Evolutionary conservation across 2,113 vertebrate genomes (phyloP).

Genomic region (chimpanzee (Pan troglodytes)): NHGRI_mPanTro3-v2.1_pri NC_072415.2:72331501-72332000

Average conservation of each 20-base stretch:
- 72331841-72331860: not conserved
- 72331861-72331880: not conserved
- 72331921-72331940: too few relatives aligned
- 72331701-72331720: not conserved
- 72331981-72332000: too few relatives aligned
- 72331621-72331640: not conserved
- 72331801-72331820: not conserved
- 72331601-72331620: not conserved
- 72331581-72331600: not conserved
- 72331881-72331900: too few relatives aligned
- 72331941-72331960: too few relatives aligned
- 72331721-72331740: not conserved
- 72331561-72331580: not conserved
- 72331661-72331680: not conserved
- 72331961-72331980: too few relatives aligned
- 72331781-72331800: not conserved
- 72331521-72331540: not conserved
- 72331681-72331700: not conserved
- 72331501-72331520: not conserved
- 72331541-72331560: not conserved
- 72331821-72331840: not conserved
- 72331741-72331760: not conserved
- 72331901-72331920: too few relatives aligned
- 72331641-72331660: slow-evolving; percentile 27
- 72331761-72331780: not conserved